These are phyloP conservation scores for Rhadina sibilatrix DNA, from an alignment of 2,113 vertebrate genomes.

Conservation along the genomic window DNA sequence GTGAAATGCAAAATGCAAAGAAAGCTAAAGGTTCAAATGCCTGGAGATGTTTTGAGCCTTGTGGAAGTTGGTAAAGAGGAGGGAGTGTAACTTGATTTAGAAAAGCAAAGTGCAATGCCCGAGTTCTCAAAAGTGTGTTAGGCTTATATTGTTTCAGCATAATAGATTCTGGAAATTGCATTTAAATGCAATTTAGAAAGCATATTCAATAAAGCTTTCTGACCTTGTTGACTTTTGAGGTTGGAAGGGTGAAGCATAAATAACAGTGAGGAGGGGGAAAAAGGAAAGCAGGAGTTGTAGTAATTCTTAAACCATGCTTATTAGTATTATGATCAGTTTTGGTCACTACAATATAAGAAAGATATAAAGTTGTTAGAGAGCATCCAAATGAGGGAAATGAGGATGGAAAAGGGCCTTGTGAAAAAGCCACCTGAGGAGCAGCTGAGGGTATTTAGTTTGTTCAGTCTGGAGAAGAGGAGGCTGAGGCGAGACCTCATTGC, in stretches of 20 bases:
- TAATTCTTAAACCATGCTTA: not conserved
- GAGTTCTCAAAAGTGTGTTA: not conserved
- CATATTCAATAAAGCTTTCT: not conserved
- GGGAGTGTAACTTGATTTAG: not conserved
- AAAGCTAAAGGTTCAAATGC: not conserved
- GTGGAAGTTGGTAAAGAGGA: not conserved
- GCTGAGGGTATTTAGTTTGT: not conserved
- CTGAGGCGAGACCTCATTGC: not conserved
- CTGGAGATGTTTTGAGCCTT: not conserved
- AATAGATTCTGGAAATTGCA: not conserved
- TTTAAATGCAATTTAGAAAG: not conserved
- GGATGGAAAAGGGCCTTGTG: not conserved
- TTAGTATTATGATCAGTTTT: not conserved
- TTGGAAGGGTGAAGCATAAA: not conserved
- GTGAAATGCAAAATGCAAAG: not conserved
- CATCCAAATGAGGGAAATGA: not conserved
- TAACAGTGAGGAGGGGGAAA: fast-evolving
- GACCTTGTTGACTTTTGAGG: not conserved
- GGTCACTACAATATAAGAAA: not conserved
- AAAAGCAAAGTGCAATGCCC: not conserved
- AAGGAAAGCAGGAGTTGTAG: not conserved
- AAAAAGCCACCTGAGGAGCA: not conserved
- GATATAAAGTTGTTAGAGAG: not conserved
- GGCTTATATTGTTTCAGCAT: not conserved
- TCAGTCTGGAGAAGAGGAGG: not conserved